Evolutionary conservation across 2,888 invertebrate genomes (phyloP), one percentile per base, ranked within the genome.

Genomic region (Rhabditoides inermis): DNA sequence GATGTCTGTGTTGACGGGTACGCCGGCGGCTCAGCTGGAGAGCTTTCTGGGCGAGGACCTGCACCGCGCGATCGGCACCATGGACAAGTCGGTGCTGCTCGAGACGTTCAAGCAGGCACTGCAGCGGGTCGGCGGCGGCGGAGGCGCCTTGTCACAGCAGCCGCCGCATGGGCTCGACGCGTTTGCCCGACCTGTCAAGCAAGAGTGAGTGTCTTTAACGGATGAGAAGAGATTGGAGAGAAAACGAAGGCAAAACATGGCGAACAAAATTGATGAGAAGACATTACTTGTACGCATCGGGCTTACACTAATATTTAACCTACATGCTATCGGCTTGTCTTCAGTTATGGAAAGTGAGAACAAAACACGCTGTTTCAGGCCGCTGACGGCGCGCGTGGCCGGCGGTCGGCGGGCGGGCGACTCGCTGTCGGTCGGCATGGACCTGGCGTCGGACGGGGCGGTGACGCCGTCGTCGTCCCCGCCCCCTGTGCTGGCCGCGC

Each of bases 51-150:
- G 60, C 1, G 32, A 39, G 2, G 53, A 53, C 3, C 28, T 60
- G 49, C 49, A 56, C 28, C 51, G 51, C 18, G 60, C 53, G 3
- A 27, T 55, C 1, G 45, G 49, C 25, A 49, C 42, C 15, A 50
- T 47, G 48, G 50, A 58, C 15, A 58, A 58, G 35, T 44, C 55
- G n/a, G 55, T 55, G 10, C 40, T 65, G 44, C 36, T 53, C 52
- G 61, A 62, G 53, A 59, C 56, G 47, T 45, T 58, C 27, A 58
- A 59, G 36, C 45, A 52, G 10, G 57, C 60, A 27, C 22, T 64
- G 40, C 37, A 45, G 37, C 32, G 23, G 3, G 37, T 40, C 35
- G 41, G 37, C 28, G 39, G 41, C 42, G 25, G 49, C 50, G 0
- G 46, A 39, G 20, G 53, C 49, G 22, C 10, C 44, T 6, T n/a